Evolutionary conservation across 2,888 invertebrate genomes (phyloP).

Genomic region (Formica aserva): DNA sequence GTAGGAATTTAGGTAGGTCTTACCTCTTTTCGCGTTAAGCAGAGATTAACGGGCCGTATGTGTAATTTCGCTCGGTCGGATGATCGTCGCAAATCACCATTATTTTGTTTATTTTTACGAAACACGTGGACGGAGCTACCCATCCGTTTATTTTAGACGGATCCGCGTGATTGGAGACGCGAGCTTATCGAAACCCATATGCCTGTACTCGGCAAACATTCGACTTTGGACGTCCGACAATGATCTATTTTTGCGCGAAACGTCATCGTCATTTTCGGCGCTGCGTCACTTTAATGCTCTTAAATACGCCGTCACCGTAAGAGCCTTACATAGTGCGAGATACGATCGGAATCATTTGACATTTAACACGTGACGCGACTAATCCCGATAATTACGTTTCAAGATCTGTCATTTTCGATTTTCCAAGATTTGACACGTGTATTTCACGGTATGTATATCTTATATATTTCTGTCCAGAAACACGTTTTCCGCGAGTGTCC

Average conservation of each 20-base stretch:
- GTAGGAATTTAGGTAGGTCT: constrained; percentile 69
- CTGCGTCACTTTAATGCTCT: not conserved
- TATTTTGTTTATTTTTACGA: not conserved
- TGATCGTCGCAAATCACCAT: not conserved
- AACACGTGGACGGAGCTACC: not conserved
- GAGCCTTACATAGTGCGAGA: not conserved
- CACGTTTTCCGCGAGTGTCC: constrained; percentile 36
- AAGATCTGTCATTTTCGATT: not conserved
- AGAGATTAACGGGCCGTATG: constrained; percentile 55
- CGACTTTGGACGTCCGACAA: not conserved
- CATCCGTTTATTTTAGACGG: not conserved
- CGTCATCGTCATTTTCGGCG: constrained; percentile 38
- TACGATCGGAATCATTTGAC: not conserved
- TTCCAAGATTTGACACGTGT: not conserved
- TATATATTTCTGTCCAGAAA: not conserved
- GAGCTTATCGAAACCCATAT: not conserved
- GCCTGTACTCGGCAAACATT: not conserved
- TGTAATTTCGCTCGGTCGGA: constrained; percentile 36
- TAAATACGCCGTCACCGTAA: not conserved
- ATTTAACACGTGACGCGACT: not conserved
- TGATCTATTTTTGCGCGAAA: constrained; percentile 37
- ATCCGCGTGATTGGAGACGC: not conserved
- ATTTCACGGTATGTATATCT: not conserved
- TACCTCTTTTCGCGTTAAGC: constrained; percentile 18
- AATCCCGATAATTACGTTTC: not conserved